phyloP scores from a whole-genome alignment of 1,140 invertebrate species.

The Harpegnathos saltator region DNA sequence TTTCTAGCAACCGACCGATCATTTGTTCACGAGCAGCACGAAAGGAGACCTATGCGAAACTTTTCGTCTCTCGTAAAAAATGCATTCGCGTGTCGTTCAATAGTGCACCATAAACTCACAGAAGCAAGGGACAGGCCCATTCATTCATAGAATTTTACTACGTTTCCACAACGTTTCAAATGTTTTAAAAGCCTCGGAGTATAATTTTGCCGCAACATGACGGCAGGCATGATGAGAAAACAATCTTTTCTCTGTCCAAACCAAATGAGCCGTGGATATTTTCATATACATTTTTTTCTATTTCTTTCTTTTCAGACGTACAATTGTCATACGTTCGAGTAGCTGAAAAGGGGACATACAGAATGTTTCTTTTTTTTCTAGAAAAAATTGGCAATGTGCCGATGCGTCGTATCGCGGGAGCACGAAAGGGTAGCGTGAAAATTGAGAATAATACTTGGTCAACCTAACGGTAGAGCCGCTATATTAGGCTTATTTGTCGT shows the following conservation, averaged over 20 bases:
- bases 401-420: conserved; percentile 18
- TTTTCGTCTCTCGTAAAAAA: neutral
- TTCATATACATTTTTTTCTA: too few species aligned
- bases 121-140: too few species aligned
- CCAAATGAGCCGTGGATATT: too few species aligned
- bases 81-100: neutral
- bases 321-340: neutral
- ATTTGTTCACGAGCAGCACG: conserved; percentile 58
- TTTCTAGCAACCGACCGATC: conserved; percentile 44
- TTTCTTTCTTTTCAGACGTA: neutral
- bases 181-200: too few species aligned
- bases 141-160: neutral
- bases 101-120: neutral
- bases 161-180: too few species aligned
- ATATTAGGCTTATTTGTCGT: conserved; percentile 76
- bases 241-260: too few species aligned
- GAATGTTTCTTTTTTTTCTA: neutral
- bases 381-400: conserved; percentile 35
- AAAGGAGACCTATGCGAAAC: conserved; percentile 6
- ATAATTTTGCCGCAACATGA: too few species aligned
- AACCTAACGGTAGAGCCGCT: conserved; percentile 75
- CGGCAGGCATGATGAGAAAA: too few species aligned
- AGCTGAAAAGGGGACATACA: neutral
- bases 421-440: conserved; percentile 78
- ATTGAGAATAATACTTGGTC: conserved; percentile 75